Conservation (phyloP, 2,888 invertebrate genomes). For the Petrolisthes cinctipes region DNA sequence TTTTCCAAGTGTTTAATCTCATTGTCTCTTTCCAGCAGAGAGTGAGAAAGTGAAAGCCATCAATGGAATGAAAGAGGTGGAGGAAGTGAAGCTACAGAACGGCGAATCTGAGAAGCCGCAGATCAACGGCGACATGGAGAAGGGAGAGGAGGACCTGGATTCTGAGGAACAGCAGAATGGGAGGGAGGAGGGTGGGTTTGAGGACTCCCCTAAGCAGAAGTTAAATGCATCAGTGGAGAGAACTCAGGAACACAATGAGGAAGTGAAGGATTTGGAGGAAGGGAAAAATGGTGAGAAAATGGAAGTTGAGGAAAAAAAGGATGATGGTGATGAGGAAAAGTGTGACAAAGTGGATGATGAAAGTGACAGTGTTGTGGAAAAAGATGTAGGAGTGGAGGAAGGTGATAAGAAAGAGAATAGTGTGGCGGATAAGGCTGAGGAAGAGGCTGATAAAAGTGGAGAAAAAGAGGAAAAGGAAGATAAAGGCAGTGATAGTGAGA, state of each 20-base stretch:
- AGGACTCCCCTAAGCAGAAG: not conserved
- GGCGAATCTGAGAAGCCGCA: slow-evolving; percentile 52
- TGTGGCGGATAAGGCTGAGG: not conserved
- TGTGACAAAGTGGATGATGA: not conserved
- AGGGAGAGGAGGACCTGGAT: slow-evolving; percentile 10
- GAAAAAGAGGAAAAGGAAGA: slow-evolving; percentile 16
- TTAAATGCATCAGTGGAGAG: not conserved
- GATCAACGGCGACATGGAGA: slow-evolving; percentile 50
- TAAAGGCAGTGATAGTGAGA: not conserved
- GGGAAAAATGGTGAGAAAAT: not conserved
- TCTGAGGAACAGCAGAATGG: slow-evolving; percentile 10
- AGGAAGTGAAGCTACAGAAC: slow-evolving; percentile 50
- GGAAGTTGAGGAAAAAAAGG: not conserved
- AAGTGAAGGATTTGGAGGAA: slow-evolving; percentile 1
- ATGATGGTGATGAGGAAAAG: not conserved
- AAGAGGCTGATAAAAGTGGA: not conserved
- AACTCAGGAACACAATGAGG: not conserved
- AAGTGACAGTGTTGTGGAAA: not conserved
- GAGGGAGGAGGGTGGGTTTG: not conserved
- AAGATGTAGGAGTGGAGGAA: not conserved
- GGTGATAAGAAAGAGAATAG: not conserved
- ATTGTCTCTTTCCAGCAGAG: slow-evolving; percentile 16
- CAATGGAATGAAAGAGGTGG: slow-evolving; percentile 53
- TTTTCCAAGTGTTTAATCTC: not conserved
- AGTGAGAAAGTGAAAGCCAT: slow-evolving; percentile 52